A percentile compares a stretch with the other conserved stretches of the same genome.
Evolutionary conservation across 1,140 invertebrate genomes (phyloP).

Genomic region (Tetramorium parvispinum): DNA sequence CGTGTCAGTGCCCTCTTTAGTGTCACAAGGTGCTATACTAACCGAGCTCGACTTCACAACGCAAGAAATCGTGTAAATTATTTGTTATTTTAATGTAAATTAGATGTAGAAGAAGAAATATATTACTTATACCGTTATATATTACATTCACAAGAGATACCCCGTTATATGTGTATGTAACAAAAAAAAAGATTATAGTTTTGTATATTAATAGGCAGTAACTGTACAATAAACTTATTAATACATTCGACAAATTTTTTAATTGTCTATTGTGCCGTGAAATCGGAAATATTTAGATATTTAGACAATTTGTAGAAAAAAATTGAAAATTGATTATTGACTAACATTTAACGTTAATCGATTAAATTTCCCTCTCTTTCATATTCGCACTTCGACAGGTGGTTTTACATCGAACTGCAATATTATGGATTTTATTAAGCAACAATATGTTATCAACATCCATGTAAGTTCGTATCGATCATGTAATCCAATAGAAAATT

Average conservation of each 20-base stretch:
- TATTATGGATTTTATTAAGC: conserved; percentile 64
- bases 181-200: conserved; percentile 83
- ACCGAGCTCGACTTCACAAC: conserved; percentile 68
- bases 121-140: conserved; percentile 75
- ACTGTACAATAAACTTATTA: conserved; percentile 82
- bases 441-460: conserved; percentile 64
- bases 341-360: not conserved
- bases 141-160: conserved; percentile 68
- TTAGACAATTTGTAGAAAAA: conserved; percentile 2
- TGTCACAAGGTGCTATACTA: conserved; percentile 73
- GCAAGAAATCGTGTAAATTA: conserved; percentile 79
- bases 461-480: conserved; percentile 57
- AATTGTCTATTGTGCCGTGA: conserved; percentile 8
- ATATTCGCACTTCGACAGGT: not conserved
- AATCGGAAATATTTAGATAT: not conserved
- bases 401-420: conserved; percentile 14
- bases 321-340: not conserved
- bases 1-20: conserved; percentile 69
- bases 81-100: conserved; percentile 81
- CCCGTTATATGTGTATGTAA: conserved; percentile 81
- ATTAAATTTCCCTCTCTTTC: conserved; percentile 2
- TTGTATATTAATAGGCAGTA: conserved; percentile 84
- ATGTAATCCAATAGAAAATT: conserved; percentile 31
- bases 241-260: conserved; percentile 50
- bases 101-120: conserved; percentile 73